phyloP scores from a whole-genome alignment of 2,888 invertebrate genomes.

The Agrilus mali region DNA sequence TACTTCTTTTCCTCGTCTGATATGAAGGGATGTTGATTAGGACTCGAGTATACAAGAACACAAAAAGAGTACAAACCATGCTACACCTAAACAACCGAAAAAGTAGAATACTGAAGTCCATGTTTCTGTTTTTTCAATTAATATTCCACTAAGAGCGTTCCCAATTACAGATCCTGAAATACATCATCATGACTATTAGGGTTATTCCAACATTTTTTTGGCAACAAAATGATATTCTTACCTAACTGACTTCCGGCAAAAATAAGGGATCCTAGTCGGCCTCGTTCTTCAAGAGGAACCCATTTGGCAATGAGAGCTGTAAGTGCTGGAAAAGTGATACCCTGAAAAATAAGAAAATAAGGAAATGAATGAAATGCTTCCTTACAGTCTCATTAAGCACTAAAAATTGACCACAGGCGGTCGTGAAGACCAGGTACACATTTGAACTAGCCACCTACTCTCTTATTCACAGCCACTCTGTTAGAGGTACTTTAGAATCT shows the following conservation, averaged over 20 bases:
- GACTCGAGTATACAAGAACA: slow-evolving; percentile 32
- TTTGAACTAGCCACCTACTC: too few species aligned
- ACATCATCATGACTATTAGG: too few species aligned
- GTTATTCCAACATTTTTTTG: too few species aligned
- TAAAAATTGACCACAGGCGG: too few species aligned
- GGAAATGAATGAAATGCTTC: too few species aligned
- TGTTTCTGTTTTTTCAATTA: slow-evolving; percentile 45
- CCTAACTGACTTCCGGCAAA: slow-evolving; percentile 47
- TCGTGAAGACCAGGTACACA: too few species aligned
- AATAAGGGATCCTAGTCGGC: slow-evolving; percentile 44
- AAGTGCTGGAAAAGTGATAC: slow-evolving; percentile 48
- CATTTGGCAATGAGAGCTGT: slow-evolving; percentile 45
- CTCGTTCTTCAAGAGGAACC: slow-evolving; percentile 45
- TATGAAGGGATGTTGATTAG: slow-evolving; percentile 54
- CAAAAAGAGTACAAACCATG: slow-evolving; percentile 43
- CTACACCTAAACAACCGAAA: slow-evolving; percentile 51
- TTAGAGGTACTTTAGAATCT: too few species aligned
- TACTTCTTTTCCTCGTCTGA: slow-evolving; percentile 51
- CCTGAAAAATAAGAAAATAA: slow-evolving; percentile 27
- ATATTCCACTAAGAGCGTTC: slow-evolving; percentile 46
- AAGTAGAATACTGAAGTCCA: slow-evolving; percentile 64
- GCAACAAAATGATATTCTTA: slow-evolving; percentile 37
- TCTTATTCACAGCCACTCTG: too few species aligned
- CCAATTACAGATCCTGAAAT: slow-evolving; percentile 31
- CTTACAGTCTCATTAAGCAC: too few species aligned